Base-by-base conservation (phyloP, 2,888 invertebrate genomes). In the Phortica okadai region DNA sequence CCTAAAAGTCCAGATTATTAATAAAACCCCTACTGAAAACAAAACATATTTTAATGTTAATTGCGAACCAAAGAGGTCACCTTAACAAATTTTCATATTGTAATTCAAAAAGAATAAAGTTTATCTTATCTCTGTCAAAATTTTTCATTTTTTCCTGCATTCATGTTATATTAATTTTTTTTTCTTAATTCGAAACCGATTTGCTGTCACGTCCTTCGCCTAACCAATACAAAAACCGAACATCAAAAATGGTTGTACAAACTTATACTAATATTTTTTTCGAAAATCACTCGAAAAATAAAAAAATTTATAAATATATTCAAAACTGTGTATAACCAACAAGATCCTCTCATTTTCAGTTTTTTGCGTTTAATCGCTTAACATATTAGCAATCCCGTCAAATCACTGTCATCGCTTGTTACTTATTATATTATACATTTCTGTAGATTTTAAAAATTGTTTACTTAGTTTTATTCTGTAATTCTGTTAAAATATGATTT, bases 401-500 rank as follows among this genome's bases (percentile, higher is more conserved):
- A 25, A 73, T 56, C 50, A 56, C 50, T 56, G 56, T 67, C 44
- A 54, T 67, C 67, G 67, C 50, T 69, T 64, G 42, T 66, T 33
- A 11, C 10, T 7, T 33, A 45, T 45, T 69, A 4, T 62, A 14
- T 41, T 66, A 11, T 50, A 54, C 33, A 33, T 21, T 73, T 44
- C 7, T 44, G 14, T 62, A 62, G 6, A 14, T 59, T 64, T 75
- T 76, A 42, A 33, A 73, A 41, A 54, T 41, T 72, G 10, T 50
- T 69, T 74, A 50, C 59, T 76, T 76, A 75, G 78, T 76, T 74
- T 78, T 59, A 76, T 74, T 73, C 33, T 33, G 33, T 33, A 33
- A 33, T 78, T 72, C 64, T 33, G 6, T 77, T 73, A 75, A 73
- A 75, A 74, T 72, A 72, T 74, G 42, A 7, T 74, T 75, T 77